Evolutionary conservation across 2,797 vertebrate species (phyloP).

Genomic region (Hyperoplus immaculatus): DNA sequence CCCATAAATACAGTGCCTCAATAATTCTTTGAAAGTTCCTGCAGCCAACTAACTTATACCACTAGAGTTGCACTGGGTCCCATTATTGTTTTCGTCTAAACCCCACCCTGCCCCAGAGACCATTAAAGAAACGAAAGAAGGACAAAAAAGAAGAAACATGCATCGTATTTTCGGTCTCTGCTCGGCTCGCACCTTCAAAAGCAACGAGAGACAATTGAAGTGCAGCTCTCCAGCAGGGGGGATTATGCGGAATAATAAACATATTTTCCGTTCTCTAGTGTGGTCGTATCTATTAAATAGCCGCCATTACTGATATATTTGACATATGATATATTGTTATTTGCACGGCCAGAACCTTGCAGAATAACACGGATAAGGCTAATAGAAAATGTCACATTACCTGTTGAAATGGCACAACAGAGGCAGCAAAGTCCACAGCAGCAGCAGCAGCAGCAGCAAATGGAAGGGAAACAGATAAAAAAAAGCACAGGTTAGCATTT

Average conservation of each 20-base stretch:
- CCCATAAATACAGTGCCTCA: constrained; percentile 38
- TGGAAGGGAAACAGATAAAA: constrained; percentile 40
- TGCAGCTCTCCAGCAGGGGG: constrained; percentile 23
- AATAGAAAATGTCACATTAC: constrained; percentile 66
- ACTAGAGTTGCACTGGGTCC: constrained; percentile 27
- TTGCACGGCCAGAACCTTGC: constrained; percentile 31
- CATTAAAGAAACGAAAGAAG: background rate
- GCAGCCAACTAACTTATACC: constrained; percentile 15
- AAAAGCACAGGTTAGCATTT: constrained; percentile 70
- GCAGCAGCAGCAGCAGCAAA: constrained; percentile 62
- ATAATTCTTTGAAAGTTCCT: constrained; percentile 42
- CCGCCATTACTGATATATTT: constrained; percentile 38
- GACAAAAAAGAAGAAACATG: background rate
- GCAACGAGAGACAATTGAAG: constrained; percentile 19
- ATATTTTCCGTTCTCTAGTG: constrained; percentile 9
- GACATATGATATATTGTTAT: constrained; percentile 43
- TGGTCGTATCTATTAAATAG: constrained; percentile 62
- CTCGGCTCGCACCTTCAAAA: background rate
- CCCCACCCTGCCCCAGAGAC: constrained; percentile 1
- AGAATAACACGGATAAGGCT: constrained; percentile 49
- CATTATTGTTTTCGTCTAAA: constrained; percentile 24
- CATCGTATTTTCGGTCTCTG: background rate
- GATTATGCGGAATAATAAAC: constrained; percentile 43
- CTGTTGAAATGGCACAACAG: constrained; percentile 69
- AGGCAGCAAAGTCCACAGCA: constrained; percentile 48